phyloP scores from a whole-genome alignment of 2,797 vertebrate species.

The Lacerta bilineata region DNA sequence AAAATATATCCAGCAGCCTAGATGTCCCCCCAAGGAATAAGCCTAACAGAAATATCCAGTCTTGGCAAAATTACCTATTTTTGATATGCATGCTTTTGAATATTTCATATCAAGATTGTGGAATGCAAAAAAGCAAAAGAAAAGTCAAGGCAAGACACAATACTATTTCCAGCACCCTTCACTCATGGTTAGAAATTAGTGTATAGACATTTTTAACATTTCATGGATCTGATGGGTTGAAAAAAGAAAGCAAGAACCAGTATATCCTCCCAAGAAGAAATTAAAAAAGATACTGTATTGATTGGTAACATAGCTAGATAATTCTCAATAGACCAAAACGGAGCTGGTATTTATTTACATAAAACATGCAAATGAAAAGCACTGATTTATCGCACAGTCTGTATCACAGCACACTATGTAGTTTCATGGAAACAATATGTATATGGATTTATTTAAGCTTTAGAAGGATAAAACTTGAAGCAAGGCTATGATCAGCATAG shows the following conservation, averaged over 20 bases:
- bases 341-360: neutral
- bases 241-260: neutral
- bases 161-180: neutral
- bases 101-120: neutral
- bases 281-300: neutral
- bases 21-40: neutral
- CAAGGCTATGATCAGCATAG: slow-evolving; percentile 4
- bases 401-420: neutral
- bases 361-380: neutral
- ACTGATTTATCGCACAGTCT: neutral
- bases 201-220: neutral
- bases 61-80: slow-evolving; percentile 21
- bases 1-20: neutral
- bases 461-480: neutral
- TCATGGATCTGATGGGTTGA: neutral
- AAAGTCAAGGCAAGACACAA: neutral
- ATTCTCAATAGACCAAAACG: neutral
- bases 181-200: slow-evolving; percentile 10
- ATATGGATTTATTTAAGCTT: neutral
- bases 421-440: neutral
- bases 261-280: neutral
- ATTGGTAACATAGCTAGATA: neutral
- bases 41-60: neutral
- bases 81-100: neutral
- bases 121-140: neutral